Evolutionary conservation across 64 coral and sea anemone genomes (phyloP), one percentile per base, ranked within the genome.

Genomic region (Catalaphyllia jardinei): DNA sequence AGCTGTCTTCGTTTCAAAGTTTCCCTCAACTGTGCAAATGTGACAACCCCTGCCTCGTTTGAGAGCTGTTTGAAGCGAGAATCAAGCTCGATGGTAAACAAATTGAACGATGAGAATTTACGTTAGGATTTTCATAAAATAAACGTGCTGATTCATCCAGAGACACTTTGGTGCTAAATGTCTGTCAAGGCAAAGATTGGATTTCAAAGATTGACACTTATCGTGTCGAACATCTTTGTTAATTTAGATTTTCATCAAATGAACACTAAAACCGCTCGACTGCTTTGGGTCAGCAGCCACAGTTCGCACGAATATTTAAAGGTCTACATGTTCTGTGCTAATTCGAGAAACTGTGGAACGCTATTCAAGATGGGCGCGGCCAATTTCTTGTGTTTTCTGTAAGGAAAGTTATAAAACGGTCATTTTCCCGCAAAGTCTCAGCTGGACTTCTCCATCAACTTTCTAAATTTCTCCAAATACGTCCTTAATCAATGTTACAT

Each of bases 181-280:
- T 83, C 59, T 83, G 80, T 67, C 80, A 67, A 49, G 24, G 61
- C 10, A 71, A 85, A 85, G 63, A 85, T 85, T 71, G 62, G 38
- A 85, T 85, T 85, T 85, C 63, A 71, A 39, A 13, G 2, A 49
- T 39, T 35, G 13, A 3, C 38, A 71, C 62, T 85, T 85, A 85
- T 85, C 81, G 63, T 15, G n/a, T 25, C 62, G 10, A 85, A 85
- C 81, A 85, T 85, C 81, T 85, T 85, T 71, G 24, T 17, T 83
- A 67, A 83, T 83, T 67, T 80, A 80, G 55, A 62, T 80, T 83
- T 82, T 83, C 80, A 83, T 67, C 80, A 46, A 65, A 3, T 83
- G 31, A 18, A n/a, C 38, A 35, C 29, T 31, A 62, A 82, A 30
- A 67, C 31, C 60, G 19, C 59, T 42, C 31, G 78, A 80, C 49